Evolutionary conservation across 2,797 vertebrate species (phyloP), one percentile per base, ranked within the genome.

Genomic region (Danio tinwini): DNA sequence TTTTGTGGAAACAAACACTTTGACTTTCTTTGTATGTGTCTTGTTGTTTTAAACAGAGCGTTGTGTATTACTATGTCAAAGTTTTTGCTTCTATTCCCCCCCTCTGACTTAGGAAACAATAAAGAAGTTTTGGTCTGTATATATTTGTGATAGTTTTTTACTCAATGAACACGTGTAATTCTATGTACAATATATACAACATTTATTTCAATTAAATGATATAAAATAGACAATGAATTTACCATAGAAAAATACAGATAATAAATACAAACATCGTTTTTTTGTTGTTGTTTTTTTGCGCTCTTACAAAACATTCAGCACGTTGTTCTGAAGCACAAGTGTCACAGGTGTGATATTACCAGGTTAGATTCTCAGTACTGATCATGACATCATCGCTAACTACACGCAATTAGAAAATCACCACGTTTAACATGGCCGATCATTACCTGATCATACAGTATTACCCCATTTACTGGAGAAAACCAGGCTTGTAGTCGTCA

Each of bases 131-230:
- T 29, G 29, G n/a, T 85, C 83, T 81, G 52, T 77, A 65, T 40
- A 37, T 37, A 39, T 58, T 50, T 55, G 17, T 49, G n/a, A 58
- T 52, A 19, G 10, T 19, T 72, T 75, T n/a, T 81, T 5, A 74
- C 59, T 56, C 42, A 76, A 53, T 50, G 44, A 80, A 68, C 81
- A 84, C 86, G 86, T 82, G 78, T 85, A 62, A 74, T 85, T 83
- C 87, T 94, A 93, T 94, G 90, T 94, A 94, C 94, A 95, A 94
- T 94, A 94, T 95, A 93, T 94, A 95, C 93, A 94, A 94, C 92
- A 94, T 94, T 94, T 94, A 94, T 94, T 95, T 92, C 91, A 93
- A 93, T 94, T 93, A 94, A 80, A 93, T 92, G 93, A 80, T 94
- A 94, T 94, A 95, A 94, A 95, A 95, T 94, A 95, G 92, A 93